Evolutionary conservation across 1,140 invertebrate genomes (phyloP).

Genomic region (Gyrodactylus salaris): DNA sequence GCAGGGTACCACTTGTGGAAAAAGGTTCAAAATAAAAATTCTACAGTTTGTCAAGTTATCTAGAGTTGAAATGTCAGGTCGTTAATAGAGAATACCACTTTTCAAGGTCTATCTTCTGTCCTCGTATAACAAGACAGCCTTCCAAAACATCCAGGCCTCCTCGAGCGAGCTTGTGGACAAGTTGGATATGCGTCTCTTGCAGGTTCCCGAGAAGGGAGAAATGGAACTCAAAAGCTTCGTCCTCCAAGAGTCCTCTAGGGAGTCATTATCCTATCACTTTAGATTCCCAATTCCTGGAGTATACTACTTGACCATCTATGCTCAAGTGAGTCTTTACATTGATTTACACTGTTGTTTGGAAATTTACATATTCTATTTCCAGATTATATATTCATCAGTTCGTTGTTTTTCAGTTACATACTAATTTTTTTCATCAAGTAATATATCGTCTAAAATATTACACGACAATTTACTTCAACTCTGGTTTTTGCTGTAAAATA

Average conservation of each 20-base stretch:
- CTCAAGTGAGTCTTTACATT: conserved; percentile 8
- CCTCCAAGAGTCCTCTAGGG: conserved; percentile 16
- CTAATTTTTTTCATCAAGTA: not conserved
- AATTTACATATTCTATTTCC: not conserved
- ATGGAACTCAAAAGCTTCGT: conserved; percentile 12
- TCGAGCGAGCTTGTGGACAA: not conserved
- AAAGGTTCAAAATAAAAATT: too few species aligned
- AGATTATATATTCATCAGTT: too few species aligned
- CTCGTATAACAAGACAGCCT: not conserved
- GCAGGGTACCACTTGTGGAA: too few species aligned
- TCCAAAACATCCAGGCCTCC: not conserved
- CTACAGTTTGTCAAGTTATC: too few species aligned
- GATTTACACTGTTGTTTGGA: not conserved
- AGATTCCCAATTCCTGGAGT: conserved; percentile 16
- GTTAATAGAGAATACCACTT: not conserved
- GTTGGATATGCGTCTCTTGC: not conserved
- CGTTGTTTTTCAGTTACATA: too few species aligned
- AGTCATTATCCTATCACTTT: conserved; percentile 16
- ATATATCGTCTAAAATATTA: too few species aligned
- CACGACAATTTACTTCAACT: too few species aligned
- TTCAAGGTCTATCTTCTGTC: not conserved
- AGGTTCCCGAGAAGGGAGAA: not conserved
- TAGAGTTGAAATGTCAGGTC: too few species aligned
- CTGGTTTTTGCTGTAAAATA: too few species aligned
- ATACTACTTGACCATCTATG: conserved; percentile 20